Conservation (phyloP, 2,113 vertebrate genomes). For the Bubo bubo region DNA sequence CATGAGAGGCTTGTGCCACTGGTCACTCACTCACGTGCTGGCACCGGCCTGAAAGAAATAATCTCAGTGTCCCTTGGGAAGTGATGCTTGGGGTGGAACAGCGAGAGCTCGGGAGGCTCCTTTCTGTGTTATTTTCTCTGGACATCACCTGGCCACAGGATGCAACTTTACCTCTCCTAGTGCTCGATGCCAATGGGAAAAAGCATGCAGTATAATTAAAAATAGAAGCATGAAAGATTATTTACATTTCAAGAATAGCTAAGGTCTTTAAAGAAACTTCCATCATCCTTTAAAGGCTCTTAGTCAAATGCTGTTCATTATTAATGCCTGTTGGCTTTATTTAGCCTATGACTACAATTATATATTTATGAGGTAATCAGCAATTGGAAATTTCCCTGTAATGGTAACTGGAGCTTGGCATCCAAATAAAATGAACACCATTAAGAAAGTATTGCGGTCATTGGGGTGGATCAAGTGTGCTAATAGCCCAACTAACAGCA, state of each 20-base stretch:
- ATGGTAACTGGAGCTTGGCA: constrained; percentile 84
- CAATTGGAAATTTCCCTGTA: constrained; percentile 83
- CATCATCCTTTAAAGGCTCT: constrained; percentile 56
- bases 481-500: constrained; percentile 84
- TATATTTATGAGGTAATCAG: constrained; percentile 87
- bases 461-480: constrained; percentile 83
- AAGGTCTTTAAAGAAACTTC: constrained; percentile 57
- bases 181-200: not conserved
- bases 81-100: not conserved
- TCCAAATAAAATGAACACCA: constrained; percentile 77
- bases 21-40: fast-evolving
- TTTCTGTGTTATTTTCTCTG: not conserved
- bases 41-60: not conserved
- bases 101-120: not conserved
- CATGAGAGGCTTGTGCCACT: not conserved
- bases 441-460: constrained; percentile 79
- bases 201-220: constrained; percentile 61
- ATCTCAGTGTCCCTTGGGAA: not conserved
- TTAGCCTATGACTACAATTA: constrained; percentile 82
- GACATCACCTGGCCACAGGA: not conserved
- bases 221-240: constrained; percentile 71
- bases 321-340: constrained; percentile 77
- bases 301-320: constrained; percentile 72
- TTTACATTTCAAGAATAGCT: constrained; percentile 73
- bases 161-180: not conserved